Evolutionary conservation across 2,888 invertebrate genomes (phyloP).

Genomic region (Zele albiditarsus): DNA sequence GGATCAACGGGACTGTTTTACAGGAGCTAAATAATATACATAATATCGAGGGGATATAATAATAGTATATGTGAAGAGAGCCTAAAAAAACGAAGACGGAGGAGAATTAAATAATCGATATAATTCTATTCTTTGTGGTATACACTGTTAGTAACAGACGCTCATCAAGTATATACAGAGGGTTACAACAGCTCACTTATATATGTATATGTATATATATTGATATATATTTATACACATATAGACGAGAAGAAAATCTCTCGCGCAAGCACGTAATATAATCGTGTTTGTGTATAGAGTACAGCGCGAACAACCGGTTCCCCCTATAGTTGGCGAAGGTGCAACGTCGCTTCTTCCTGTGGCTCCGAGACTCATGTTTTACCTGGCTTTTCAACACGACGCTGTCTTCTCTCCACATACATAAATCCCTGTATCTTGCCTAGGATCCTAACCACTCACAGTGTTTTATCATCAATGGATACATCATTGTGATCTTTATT

Average conservation of each 20-base stretch:
- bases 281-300: constrained; percentile 35
- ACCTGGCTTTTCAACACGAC: constrained; percentile 26
- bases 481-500: constrained; percentile 11
- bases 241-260: constrained; percentile 21
- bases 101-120: constrained; percentile 22
- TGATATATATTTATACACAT: constrained; percentile 6
- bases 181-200: background rate
- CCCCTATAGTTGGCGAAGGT: constrained; percentile 34
- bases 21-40: constrained; percentile 6
- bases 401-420: constrained; percentile 11
- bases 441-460: constrained; percentile 13
- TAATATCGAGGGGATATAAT: background rate
- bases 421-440: constrained; percentile 20
- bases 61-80: constrained; percentile 3
- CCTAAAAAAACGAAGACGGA: background rate
- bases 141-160: background rate
- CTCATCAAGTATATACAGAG: background rate
- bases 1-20: background rate
- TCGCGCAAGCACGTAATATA: constrained; percentile 34
- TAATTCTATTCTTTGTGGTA: background rate
- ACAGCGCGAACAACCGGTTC: constrained; percentile 44
- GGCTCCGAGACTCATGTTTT: constrained; percentile 29
- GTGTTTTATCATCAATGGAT: constrained; percentile 15
- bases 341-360: constrained; percentile 32
- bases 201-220: constrained; percentile 16